Conservation (phyloP, 30 jellyfish, hydroid and myxozoan species). For the Hydra vulgaris region DNA sequence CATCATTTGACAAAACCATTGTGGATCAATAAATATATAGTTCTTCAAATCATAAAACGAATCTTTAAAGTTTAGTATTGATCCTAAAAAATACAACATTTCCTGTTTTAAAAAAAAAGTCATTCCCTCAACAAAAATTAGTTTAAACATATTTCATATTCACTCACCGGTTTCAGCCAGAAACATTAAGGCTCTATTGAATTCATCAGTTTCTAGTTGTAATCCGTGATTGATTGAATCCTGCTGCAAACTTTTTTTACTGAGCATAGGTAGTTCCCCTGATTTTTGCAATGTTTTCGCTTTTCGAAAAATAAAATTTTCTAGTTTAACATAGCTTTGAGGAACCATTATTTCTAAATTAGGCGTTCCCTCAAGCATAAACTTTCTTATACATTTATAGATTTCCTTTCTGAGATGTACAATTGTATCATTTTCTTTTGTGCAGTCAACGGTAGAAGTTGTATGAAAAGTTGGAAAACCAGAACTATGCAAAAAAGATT, state of each 20-base stretch:
- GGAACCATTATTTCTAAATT: conserved; percentile 71
- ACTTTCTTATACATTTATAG: conserved; percentile 36
- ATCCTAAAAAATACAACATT: conserved; percentile 39
- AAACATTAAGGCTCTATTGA: conserved; percentile 67
- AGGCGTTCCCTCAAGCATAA: conserved; percentile 42
- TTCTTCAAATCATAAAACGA: conserved; percentile 32
- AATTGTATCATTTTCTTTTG: conserved; percentile 39
- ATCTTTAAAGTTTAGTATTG: conserved; percentile 59
- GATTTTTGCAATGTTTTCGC: conserved; percentile 20
- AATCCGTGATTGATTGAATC: conserved; percentile 34
- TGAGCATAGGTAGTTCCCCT: conserved; percentile 38
- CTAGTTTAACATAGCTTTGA: conserved; percentile 72
- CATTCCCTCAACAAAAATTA: too few relatives aligned
- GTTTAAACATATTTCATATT: too few relatives aligned
- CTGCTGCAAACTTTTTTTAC: conserved; percentile 38
- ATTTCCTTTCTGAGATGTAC: conserved; percentile 57
- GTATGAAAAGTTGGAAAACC: conserved; percentile 74
- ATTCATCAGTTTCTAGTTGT: conserved; percentile 50
- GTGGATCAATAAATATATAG: conserved; percentile 75
- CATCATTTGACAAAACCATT: conserved; percentile 93
- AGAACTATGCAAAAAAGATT: conserved; percentile 45
- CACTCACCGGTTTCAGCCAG: conserved; percentile 93
- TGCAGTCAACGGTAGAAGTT: conserved; percentile 54
- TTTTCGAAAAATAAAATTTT: conserved; percentile 50
- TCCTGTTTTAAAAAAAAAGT: too few relatives aligned